Evolutionary conservation across 2,113 vertebrate species (phyloP).

Genomic region (Xyrauchen texanus): DNA sequence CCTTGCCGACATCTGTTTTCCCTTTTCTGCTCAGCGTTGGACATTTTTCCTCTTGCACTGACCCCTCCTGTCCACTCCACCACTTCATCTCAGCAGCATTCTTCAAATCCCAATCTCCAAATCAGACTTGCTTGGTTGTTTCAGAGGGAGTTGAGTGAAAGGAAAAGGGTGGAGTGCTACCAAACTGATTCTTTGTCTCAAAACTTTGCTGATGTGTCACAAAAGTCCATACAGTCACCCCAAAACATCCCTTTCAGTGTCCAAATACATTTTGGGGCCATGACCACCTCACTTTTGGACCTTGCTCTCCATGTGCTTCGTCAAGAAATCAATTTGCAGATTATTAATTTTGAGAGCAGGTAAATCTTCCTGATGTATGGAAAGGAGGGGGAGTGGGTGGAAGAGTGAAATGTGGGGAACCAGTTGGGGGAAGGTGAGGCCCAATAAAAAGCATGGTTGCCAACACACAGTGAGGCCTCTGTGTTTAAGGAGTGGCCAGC

Average conservation of each 20-base stretch:
- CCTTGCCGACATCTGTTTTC: slow-evolving; percentile 52
- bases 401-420: neutral
- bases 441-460: slow-evolving; percentile 44
- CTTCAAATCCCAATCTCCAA: slow-evolving; percentile 5
- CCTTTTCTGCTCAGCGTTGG: neutral
- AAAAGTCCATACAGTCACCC: neutral
- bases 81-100: slow-evolving; percentile 21
- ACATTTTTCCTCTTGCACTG: slow-evolving; percentile 12
- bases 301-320: neutral
- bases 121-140: neutral
- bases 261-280: no score
- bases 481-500: slow-evolving; percentile 41
- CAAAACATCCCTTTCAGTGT: no score
- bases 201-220: slow-evolving; percentile 22
- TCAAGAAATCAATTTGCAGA: slow-evolving; percentile 35
- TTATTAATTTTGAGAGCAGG: neutral
- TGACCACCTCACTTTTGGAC: no score
- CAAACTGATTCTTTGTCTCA: slow-evolving; percentile 5
- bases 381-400: neutral
- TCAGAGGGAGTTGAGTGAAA: slow-evolving; percentile 25
- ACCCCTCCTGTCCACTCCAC: slow-evolving; percentile 7
- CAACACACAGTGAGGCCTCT: slow-evolving; percentile 49
- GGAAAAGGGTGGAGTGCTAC: slow-evolving; percentile 30
- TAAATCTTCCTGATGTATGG: neutral
- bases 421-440: neutral